Evolutionary conservation across 1,140 invertebrate genomes (phyloP).

Genomic region (Potamilus streckersoni): DNA sequence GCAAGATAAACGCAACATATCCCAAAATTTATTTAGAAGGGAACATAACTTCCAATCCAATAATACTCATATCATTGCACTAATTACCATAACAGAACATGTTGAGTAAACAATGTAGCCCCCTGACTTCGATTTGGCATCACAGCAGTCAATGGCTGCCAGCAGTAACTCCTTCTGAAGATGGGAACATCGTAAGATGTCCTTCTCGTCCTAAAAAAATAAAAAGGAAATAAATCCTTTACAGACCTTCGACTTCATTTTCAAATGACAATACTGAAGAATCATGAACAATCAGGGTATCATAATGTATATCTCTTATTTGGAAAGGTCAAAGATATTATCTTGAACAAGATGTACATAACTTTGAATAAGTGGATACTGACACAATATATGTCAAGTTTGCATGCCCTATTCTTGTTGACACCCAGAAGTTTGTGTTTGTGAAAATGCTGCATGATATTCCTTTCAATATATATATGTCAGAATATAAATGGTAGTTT

Average conservation of each 20-base stretch:
- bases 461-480: no score
- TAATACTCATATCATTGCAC: neutral
- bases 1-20: no score
- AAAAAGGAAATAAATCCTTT: neutral
- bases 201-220: constrained; percentile 79
- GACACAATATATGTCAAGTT: no score
- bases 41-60: neutral
- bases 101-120: constrained; percentile 99
- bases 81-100: constrained; percentile 89
- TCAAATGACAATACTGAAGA: neutral
- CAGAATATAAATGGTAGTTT: no score
- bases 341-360: no score
- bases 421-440: no score
- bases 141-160: constrained; percentile 95
- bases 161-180: constrained; percentile 93
- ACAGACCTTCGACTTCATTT: neutral
- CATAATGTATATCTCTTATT: no score
- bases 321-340: no score
- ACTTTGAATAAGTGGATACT: no score
- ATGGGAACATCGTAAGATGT: constrained; percentile 92
- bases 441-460: no score
- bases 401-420: no score
- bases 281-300: no score
- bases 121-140: constrained; percentile 90
- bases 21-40: neutral